phyloP scores from a whole-genome alignment of 1,140 invertebrate species.

The Lucilia sericata region DNA sequence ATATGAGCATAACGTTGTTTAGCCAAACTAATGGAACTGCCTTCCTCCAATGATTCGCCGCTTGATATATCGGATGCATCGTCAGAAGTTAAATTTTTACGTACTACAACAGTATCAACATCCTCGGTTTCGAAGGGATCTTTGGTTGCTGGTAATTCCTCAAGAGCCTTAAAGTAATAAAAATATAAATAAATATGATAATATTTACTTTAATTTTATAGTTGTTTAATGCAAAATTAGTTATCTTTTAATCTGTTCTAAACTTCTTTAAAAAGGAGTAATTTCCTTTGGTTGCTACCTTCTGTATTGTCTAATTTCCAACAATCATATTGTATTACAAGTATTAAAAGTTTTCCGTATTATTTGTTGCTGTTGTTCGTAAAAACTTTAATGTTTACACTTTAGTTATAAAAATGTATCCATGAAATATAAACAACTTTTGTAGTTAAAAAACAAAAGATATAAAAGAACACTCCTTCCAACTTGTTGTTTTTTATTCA shows the following conservation, averaged over 20 bases:
- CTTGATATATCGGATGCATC: constrained; percentile 46
- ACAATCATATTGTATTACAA: background rate
- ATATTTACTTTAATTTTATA: too few species aligned
- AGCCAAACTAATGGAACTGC: constrained; percentile 57
- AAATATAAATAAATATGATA: too few species aligned
- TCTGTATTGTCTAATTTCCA: background rate
- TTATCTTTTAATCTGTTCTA: too few species aligned
- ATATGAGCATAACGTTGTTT: constrained; percentile 60
- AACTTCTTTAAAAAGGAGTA: too few species aligned
- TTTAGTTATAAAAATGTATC: background rate
- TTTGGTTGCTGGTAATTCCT: background rate
- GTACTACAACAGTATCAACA: background rate
- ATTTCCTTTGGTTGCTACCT: background rate
- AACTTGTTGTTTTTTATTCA: background rate
- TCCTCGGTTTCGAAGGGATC: background rate
- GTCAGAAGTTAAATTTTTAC: constrained; percentile 27
- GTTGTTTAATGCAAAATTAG: too few species aligned
- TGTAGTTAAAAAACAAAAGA: background rate
- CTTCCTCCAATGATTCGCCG: constrained; percentile 46
- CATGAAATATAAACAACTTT: background rate
- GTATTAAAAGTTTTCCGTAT: background rate
- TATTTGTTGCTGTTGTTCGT: too few species aligned
- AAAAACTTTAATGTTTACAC: background rate
- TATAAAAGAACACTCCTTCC: too few species aligned
- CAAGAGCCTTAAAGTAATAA: background rate